Evolutionary conservation across 2,113 vertebrate genomes (phyloP).

Genomic region (Cephalopholis sonnerati): DNA sequence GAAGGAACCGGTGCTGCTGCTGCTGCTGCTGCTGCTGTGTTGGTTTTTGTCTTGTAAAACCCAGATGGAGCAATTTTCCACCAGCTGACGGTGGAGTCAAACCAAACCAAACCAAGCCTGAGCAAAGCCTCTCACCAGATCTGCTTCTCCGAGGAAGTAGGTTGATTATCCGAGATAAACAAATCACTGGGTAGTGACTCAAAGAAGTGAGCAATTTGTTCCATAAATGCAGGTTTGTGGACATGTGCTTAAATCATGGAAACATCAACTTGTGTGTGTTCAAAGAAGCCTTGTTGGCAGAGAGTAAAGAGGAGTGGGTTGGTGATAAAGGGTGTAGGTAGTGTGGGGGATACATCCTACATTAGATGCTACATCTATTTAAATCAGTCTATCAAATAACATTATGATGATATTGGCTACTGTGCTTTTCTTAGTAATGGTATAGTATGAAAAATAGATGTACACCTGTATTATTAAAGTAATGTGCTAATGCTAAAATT

Average conservation of each 20-base stretch:
- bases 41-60: neutral
- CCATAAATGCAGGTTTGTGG: neutral
- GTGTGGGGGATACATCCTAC: no score
- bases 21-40: constrained; percentile 10
- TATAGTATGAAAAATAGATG: no score
- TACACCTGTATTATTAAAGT: no score
- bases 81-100: neutral
- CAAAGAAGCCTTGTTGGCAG: no score
- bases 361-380: no score
- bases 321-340: no score
- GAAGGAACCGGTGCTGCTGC: neutral
- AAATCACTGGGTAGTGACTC: neutral
- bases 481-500: no score
- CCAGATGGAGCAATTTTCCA: constrained; percentile 13
- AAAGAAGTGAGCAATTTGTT: neutral
- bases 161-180: neutral
- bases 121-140: neutral
- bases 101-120: neutral
- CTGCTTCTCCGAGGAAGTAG: neutral
- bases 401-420: no score
- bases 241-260: neutral
- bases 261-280: neutral
- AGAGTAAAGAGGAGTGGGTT: no score
- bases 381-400: no score
- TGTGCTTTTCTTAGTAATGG: no score